A percentile compares a stretch with the other conserved stretches of the same genome.
Conservation (phyloP, 2,113 vertebrate genomes). For the Rhinolophus sinicus region DNA sequence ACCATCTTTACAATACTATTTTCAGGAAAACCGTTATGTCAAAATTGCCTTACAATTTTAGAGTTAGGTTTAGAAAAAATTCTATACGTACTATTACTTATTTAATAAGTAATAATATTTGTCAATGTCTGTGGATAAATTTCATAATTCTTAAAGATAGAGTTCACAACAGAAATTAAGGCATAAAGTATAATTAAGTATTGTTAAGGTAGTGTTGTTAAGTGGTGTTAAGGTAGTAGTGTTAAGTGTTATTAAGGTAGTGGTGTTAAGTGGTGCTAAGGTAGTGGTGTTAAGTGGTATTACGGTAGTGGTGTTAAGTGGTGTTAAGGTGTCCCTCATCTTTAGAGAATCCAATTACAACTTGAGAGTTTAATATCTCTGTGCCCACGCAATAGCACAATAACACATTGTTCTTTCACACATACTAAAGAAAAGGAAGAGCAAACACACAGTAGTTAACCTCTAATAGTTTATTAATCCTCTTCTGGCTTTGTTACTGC, state of each 20-base stretch:
- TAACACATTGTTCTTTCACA: neutral
- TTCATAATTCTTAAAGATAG: neutral
- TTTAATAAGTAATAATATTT: neutral
- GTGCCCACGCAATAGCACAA: accelerated
- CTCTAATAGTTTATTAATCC: too few species aligned
- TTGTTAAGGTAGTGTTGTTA: neutral
- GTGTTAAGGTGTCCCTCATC: neutral
- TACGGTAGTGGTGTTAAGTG: neutral
- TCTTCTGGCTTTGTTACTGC: neutral
- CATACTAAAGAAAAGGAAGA: neutral
- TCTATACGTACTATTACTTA: neutral
- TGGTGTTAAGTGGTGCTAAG: neutral
- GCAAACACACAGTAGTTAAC: neutral
- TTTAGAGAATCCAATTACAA: neutral
- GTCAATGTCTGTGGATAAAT: neutral
- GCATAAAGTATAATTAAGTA: neutral
- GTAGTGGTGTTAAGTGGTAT: neutral
- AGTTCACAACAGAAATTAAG: neutral
- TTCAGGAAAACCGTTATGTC: neutral
- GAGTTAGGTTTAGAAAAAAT: neutral
- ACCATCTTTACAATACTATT: conserved; percentile 19
- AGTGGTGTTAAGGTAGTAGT: neutral
- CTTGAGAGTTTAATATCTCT: neutral
- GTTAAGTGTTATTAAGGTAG: too few species aligned
- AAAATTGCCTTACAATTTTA: conserved; percentile 2